Evolutionary conservation across 2,113 vertebrate genomes (phyloP).

Genomic region (Mustela lutreola): DNA sequence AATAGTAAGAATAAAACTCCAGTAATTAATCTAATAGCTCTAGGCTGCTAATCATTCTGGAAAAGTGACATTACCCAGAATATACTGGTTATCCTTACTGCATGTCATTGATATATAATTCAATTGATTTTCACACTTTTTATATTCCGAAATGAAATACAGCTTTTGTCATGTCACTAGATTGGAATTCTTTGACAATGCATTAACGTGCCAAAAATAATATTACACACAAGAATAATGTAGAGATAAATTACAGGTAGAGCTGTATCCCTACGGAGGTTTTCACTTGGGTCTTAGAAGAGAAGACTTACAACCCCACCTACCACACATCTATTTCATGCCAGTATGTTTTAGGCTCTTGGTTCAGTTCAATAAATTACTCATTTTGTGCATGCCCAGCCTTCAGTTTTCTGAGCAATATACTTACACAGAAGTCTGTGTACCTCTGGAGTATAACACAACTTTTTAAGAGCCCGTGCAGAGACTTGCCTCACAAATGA

Average conservation of each 20-base stretch:
- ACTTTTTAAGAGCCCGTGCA: background rate
- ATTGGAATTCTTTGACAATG: slow-evolving; percentile 81
- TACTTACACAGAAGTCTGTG: background rate
- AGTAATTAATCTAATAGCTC: slow-evolving; percentile 73
- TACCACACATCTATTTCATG: slow-evolving; percentile 9
- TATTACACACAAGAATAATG: slow-evolving; percentile 78
- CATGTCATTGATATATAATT: slow-evolving; percentile 77
- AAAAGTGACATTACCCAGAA: slow-evolving; percentile 73
- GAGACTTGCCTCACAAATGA: background rate
- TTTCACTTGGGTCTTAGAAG: slow-evolving; percentile 72
- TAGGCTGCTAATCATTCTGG: slow-evolving; percentile 60
- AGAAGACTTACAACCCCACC: slow-evolving; percentile 67
- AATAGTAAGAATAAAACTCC: slow-evolving; percentile 67
- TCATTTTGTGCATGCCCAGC: background rate
- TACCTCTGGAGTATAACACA: background rate
- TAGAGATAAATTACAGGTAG: slow-evolving; percentile 81
- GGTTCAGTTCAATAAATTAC: slow-evolving; percentile 67
- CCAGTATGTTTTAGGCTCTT: slow-evolving; percentile 39
- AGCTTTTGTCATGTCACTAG: slow-evolving; percentile 79
- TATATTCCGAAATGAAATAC: slow-evolving; percentile 75
- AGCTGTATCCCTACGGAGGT: slow-evolving; percentile 70
- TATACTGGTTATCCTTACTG: slow-evolving; percentile 68
- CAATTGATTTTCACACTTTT: slow-evolving; percentile 78
- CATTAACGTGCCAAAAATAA: slow-evolving; percentile 81
- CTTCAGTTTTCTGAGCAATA: background rate